Percentiles rank a stretch among this genome's conserved stretches.
phyloP scores from a whole-genome alignment of 2,797 vertebrate genomes.

The Rhinoraja longicauda region DNA sequence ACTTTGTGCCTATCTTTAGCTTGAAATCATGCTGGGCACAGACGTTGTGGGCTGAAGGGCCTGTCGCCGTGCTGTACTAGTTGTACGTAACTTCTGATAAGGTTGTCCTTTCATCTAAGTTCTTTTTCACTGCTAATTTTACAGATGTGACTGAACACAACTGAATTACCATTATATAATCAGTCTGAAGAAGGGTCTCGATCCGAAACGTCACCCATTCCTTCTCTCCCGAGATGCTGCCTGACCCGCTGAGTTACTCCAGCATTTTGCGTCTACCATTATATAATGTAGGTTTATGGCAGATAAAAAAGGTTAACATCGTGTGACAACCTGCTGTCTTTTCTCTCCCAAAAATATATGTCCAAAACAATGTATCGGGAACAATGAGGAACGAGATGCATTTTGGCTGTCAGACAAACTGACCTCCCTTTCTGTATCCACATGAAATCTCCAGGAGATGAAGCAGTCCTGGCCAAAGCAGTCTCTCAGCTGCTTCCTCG shows the following conservation, averaged over 20 bases:
- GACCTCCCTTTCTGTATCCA: not conserved
- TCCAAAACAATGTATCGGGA: not conserved
- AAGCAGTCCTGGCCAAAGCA: not conserved
- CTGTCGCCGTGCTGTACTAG: no score
- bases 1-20: no score
- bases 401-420: not conserved
- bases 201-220: no score
- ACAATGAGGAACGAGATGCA: not conserved
- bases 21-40: no score
- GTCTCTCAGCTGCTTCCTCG: constrained; percentile 31
- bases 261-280: no score
- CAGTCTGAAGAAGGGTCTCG: no score
- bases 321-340: not conserved
- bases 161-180: no score
- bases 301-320: not conserved
- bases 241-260: no score
- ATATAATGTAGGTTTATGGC: not conserved
- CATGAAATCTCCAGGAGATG: not conserved
- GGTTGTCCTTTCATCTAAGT: no score
- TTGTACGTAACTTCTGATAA: no score
- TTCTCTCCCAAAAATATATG: not conserved
- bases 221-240: no score
- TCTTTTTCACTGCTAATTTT: not conserved
- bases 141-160: not conserved
- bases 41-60: no score